phyloP scores from a whole-genome alignment of 1,140 invertebrate genomes.

The Neoseiulus cucumeris region DNA sequence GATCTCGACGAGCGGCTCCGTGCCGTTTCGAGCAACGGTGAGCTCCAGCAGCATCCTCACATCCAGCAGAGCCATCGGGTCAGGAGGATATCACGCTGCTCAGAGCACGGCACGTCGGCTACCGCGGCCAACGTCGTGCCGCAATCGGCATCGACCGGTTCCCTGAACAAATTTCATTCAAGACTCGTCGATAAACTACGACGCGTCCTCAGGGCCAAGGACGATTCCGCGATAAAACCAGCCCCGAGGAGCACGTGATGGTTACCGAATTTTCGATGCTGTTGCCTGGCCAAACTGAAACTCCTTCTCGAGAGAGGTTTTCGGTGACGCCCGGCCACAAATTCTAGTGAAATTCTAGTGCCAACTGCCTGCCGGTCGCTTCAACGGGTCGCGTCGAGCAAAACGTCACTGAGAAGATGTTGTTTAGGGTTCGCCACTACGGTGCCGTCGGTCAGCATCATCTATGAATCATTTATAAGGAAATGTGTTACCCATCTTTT shows the following conservation, averaged over 20 bases:
- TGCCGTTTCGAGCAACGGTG: conserved; percentile 8
- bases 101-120: conserved; percentile 45
- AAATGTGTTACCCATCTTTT: no score
- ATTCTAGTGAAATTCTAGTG: no score
- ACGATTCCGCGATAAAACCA: conserved; percentile 6
- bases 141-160: conserved; percentile 36
- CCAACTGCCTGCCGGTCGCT: no score
- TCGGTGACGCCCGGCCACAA: no score
- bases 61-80: neutral
- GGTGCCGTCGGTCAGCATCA: no score
- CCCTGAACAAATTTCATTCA: conserved; percentile 60
- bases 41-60: neutral
- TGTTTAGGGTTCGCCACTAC: no score
- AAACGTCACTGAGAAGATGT: no score
- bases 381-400: no score
- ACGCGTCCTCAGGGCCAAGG: conserved; percentile 25
- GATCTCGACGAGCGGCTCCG: conserved; percentile 18
- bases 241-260: neutral
- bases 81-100: conserved; percentile 13
- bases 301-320: no score
- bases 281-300: no score
- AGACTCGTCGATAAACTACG: conserved; percentile 60
- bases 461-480: no score
- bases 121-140: conserved; percentile 36
- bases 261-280: neutral